Evolutionary conservation across 2,888 invertebrate genomes (phyloP).

Genomic region (Lutraria lutraria): DNA sequence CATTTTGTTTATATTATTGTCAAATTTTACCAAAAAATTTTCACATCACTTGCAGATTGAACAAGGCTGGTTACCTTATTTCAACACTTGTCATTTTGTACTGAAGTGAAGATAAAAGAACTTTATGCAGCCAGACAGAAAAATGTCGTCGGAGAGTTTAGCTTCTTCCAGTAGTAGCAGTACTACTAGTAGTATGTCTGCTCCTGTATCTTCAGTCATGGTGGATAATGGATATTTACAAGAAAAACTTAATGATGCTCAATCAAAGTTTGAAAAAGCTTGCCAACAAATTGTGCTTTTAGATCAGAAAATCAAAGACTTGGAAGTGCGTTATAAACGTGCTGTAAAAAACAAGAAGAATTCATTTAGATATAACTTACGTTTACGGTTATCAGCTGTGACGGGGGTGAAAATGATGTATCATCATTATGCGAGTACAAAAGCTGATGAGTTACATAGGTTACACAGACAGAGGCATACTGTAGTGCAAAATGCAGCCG

Average conservation of each 20-base stretch:
- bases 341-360: constrained; percentile 84
- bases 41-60: background rate
- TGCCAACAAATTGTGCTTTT: constrained; percentile 83
- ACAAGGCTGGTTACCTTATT: background rate
- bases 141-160: constrained; percentile 39
- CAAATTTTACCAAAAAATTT: background rate
- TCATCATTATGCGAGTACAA: constrained; percentile 84
- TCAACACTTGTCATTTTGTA: background rate
- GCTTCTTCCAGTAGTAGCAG: constrained; percentile 30
- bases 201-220: constrained; percentile 42
- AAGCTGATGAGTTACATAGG: constrained; percentile 82
- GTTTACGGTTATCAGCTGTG: constrained; percentile 81
- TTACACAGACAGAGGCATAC: constrained; percentile 76
- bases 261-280: constrained; percentile 81
- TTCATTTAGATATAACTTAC: constrained; percentile 82
- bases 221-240: constrained; percentile 72
- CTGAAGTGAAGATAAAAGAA: background rate
- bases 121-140: constrained; percentile 14
- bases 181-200: constrained; percentile 26
- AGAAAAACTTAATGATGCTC: constrained; percentile 75
- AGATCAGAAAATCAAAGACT: constrained; percentile 83
- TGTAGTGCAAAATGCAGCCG: constrained; percentile 39
- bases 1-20: background rate
- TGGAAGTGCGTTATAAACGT: constrained; percentile 83
- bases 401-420: constrained; percentile 86